Base-by-base conservation (phyloP, 2,113 vertebrate genomes). In the Corynorhinus townsendii region DNA sequence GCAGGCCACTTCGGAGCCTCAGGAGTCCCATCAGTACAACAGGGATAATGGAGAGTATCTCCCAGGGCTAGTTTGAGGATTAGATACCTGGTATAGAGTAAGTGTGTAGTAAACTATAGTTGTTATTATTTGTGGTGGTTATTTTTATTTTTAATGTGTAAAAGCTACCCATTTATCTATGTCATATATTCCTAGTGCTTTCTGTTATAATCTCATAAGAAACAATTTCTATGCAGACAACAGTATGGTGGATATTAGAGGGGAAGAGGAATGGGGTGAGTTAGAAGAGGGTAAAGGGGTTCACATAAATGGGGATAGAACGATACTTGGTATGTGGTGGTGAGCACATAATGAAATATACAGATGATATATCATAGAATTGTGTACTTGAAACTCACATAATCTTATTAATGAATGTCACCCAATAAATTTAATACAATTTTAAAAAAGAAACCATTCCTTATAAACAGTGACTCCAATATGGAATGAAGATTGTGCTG, bases 81-180 rank as follows among this genome's bases (percentile, higher is more conserved):
- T 47, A 43, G 16, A 35, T 79, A 38, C 35, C 22, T 72, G 22
- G 38, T 79, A 90, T 3, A 52, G 38, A 83, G 19, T 56, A 76
- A 71, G 5, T 30, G 12, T 28, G 26, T 35, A 30, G 11, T 62
- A 56, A 83, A 3, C 59, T 52, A 30, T 68, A 40, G 35, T 19
- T 69, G 52, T 66, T 52, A 19, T 75, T 82, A 82, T 76, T 89
- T 91, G 33, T 85, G 30, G 20, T 54, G 73, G 16, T 81, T 45
- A 71, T 64, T 92, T 90, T 95, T 91, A 80, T 86, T 86, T 35
- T 66, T 83, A 80, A 59, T 59, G 15, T 83, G 26, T 54, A 45
- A 95, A 93, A 47, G 12, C 5, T 66, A 64, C n/a, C 24, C 79
- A 11, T 8, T 49, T 47, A 2, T 76, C 52, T 69, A 11, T 62